Conservation (phyloP, 2,113 vertebrate species). For the Phaethon lepturus region DNA sequence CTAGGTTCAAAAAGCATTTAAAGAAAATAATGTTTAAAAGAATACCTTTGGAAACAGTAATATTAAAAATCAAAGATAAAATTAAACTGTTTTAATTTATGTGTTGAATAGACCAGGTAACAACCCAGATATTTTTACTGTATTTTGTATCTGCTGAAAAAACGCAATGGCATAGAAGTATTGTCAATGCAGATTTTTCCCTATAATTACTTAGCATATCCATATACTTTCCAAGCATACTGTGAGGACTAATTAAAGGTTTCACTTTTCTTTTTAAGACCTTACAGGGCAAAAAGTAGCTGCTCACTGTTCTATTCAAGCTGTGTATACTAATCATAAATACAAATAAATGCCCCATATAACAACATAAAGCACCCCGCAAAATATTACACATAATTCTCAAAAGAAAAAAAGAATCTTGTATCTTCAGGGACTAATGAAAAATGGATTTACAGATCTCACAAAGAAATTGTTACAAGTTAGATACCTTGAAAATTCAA, state of each 20-base stretch:
- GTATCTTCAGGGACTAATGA: not conserved
- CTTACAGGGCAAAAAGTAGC: not conserved
- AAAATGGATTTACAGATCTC: not conserved
- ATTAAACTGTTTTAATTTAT: not conserved
- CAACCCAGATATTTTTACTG: not conserved
- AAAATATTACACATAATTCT: not conserved
- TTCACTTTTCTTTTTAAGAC: not conserved
- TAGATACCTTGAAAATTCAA: not conserved
- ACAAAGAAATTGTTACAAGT: not conserved
- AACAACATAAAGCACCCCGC: not conserved
- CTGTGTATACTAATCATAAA: not conserved
- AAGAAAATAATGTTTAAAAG: not conserved
- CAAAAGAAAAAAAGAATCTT: not conserved
- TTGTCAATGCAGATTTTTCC: not conserved
- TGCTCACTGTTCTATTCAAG: not conserved
- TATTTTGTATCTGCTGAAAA: not conserved
- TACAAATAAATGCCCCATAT: rapidly evolving
- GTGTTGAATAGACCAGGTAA: not conserved
- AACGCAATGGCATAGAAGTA: not conserved
- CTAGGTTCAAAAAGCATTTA: not conserved
- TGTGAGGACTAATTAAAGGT: not conserved
- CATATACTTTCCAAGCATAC: not conserved
- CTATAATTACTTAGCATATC: not conserved
- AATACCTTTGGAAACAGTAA: not conserved
- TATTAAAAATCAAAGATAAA: not conserved